A percentile compares a stretch with the other conserved stretches of the same genome.
These are phyloP conservation scores for Plemyria rubiginata DNA, from an alignment of 2,888 invertebrate genomes.

Conservation along the genomic window DNA sequence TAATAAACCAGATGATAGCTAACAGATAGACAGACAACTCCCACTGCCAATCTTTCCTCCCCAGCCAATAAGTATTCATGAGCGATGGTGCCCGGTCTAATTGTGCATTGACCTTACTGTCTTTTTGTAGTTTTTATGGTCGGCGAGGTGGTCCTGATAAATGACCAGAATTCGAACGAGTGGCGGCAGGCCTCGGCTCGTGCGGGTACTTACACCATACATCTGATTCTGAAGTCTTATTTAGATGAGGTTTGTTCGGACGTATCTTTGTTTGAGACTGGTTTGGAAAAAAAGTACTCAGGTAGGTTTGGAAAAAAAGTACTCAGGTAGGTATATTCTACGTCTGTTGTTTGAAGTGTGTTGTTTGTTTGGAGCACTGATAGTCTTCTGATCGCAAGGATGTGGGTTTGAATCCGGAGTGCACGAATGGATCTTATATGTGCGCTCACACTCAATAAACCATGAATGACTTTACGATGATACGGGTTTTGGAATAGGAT, in stretches of 20 bases:
- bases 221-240: conserved; percentile 45
- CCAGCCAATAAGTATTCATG: conserved; percentile 54
- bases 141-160: conserved; percentile 59
- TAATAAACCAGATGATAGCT: conserved; percentile 5
- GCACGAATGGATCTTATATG: too few species aligned
- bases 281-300: not conserved
- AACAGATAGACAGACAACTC: conserved; percentile 6
- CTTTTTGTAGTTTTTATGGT: conserved; percentile 44
- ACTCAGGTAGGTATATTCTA: too few species aligned
- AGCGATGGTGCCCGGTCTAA: conserved; percentile 55
- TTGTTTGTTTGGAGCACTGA: too few species aligned
- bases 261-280: conserved; percentile 2
- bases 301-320: too few species aligned
- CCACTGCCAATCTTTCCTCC: conserved; percentile 55
- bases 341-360: too few species aligned
- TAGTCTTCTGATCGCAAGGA: too few species aligned
- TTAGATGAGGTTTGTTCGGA: conserved; percentile 33
- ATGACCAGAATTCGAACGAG: conserved; percentile 54
- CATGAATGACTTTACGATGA: too few species aligned
- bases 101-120: conserved; percentile 65
- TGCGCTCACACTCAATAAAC: too few species aligned
- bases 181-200: conserved; percentile 44
- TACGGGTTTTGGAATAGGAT: too few species aligned
- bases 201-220: too few species aligned
- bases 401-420: too few species aligned